phyloP scores from a whole-genome alignment of 23 tunicate genomes.

The Pegea sp. region DNA sequence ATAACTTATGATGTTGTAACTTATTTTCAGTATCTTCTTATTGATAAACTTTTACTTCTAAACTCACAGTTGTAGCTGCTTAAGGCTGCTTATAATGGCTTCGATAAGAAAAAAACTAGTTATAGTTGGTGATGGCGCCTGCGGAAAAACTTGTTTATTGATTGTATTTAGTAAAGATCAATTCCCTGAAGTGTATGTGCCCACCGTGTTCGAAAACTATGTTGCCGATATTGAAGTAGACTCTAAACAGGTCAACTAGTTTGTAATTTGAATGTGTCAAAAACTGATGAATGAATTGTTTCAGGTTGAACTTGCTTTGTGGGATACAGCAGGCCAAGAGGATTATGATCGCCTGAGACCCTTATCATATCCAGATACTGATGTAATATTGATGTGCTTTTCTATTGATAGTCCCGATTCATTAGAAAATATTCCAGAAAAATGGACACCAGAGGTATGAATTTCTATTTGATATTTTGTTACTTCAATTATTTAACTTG shows the following conservation, averaged over 20 bases:
- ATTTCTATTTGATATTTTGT: background rate
- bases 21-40: too few species aligned
- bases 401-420: constrained; percentile 99
- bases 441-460: constrained; percentile 88
- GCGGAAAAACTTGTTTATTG: constrained; percentile 97
- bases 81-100: constrained; percentile 65
- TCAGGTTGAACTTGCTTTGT: constrained; percentile 98
- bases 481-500: too few species aligned
- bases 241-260: constrained; percentile 55
- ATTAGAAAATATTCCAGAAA: constrained; percentile 98
- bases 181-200: constrained; percentile 99
- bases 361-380: constrained; percentile 96
- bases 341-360: constrained; percentile 98
- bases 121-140: constrained; percentile 99
- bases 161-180: constrained; percentile 99
- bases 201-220: constrained; percentile 99
- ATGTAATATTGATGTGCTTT: constrained; percentile 98
- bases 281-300: background rate
- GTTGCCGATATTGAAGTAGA: constrained; percentile 99
- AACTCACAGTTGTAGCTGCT: too few species aligned
- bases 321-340: constrained; percentile 99
- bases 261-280: background rate
- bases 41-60: too few species aligned
- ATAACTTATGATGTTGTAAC: too few species aligned
- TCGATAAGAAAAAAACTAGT: constrained; percentile 95